Percentiles rank a stretch among this genome's conserved stretches.
These are phyloP conservation scores for Malurus cyaneus DNA, from an alignment of 2,113 vertebrate species.

Conservation along the genomic window DNA sequence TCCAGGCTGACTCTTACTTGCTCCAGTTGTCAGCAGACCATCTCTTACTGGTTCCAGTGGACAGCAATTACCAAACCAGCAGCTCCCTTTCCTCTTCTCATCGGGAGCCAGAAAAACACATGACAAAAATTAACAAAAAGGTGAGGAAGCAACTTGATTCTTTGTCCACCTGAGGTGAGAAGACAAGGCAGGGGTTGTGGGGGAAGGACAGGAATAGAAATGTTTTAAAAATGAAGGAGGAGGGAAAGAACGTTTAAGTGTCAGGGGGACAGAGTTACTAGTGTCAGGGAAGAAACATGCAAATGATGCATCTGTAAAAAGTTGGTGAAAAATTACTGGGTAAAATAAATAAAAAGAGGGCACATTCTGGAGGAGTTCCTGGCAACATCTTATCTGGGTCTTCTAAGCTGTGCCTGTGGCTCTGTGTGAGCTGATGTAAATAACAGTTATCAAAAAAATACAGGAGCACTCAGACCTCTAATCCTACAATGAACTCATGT, in stretches of 20 bases:
- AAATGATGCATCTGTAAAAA: background rate
- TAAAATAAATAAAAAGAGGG: background rate
- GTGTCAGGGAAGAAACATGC: background rate
- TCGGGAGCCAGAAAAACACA: background rate
- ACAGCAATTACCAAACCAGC: background rate
- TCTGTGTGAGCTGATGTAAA: background rate
- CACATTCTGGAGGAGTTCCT: background rate
- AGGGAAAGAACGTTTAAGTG: background rate
- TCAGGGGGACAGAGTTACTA: background rate
- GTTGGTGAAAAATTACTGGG: background rate
- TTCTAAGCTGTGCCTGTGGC: background rate
- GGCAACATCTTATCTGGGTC: background rate
- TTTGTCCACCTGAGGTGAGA: background rate
- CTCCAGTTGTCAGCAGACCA: background rate
- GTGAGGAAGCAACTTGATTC: background rate
- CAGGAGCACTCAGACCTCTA: background rate
- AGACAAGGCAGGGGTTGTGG: background rate
- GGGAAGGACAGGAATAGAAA: background rate
- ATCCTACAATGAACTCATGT: background rate
- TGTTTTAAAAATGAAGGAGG: background rate
- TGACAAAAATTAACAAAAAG: background rate
- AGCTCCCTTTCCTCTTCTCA: background rate
- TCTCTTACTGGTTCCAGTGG: background rate
- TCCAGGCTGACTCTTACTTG: background rate
- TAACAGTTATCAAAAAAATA: constrained; percentile 24